Percentiles rank a stretch among this genome's conserved stretches.
phyloP scores from a whole-genome alignment of 2,888 invertebrate genomes.

The Perdita meconis region DNA sequence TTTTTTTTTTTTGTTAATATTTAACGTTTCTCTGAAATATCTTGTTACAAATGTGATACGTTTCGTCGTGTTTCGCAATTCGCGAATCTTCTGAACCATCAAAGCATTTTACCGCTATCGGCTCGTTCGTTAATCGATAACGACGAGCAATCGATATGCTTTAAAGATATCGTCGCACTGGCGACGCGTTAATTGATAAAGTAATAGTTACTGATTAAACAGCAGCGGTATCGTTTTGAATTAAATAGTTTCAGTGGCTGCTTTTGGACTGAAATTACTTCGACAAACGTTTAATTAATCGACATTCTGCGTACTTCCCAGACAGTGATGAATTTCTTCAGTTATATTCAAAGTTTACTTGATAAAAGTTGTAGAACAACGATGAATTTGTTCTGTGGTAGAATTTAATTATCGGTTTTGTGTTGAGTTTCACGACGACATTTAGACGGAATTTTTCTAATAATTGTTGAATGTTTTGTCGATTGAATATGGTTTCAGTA shows the following conservation, averaged over 20 bases:
- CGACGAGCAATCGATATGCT: constrained; percentile 4
- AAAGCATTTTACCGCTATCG: not conserved
- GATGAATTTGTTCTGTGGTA: not conserved
- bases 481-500: not conserved
- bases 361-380: not conserved
- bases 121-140: constrained; percentile 4
- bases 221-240: not conserved
- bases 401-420: not conserved
- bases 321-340: constrained; percentile 1
- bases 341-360: constrained; percentile 12
- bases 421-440: not conserved
- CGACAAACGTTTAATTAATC: not conserved
- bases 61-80: constrained; percentile 6
- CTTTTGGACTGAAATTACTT: not conserved
- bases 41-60: constrained; percentile 3
- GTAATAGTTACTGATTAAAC: constrained; percentile 10
- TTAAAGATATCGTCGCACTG: constrained; percentile 14
- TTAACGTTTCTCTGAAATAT: not conserved
- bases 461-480: not conserved
- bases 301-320: not conserved
- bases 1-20: not conserved
- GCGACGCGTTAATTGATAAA: constrained; percentile 7
- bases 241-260: not conserved
- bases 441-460: not conserved
- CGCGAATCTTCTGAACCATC: not conserved